phyloP scores from a whole-genome alignment of 2,113 vertebrate species.

The Odobenus rosmarus region DNA sequence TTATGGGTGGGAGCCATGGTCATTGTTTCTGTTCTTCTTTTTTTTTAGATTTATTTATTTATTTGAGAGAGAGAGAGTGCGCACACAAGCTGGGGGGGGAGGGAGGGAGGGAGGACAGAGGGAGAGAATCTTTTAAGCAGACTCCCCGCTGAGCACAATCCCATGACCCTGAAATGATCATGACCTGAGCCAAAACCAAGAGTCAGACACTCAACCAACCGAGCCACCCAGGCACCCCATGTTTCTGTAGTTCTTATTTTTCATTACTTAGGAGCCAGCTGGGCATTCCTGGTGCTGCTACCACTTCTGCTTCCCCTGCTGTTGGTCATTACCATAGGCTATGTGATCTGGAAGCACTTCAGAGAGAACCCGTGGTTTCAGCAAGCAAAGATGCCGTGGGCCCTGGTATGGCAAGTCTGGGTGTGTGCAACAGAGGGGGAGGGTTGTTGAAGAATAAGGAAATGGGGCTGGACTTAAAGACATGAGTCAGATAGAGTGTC shows the following conservation, averaged over 20 bases:
- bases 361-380: constrained; percentile 30
- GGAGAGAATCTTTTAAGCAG: background rate
- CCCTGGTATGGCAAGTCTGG: constrained; percentile 57
- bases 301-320: background rate
- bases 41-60: background rate
- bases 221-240: background rate
- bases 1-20: rapidly evolving
- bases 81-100: background rate
- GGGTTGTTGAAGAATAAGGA: background rate
- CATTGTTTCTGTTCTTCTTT: background rate
- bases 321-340: background rate
- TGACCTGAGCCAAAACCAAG: background rate
- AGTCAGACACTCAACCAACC: background rate
- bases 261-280: constrained; percentile 28
- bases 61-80: background rate
- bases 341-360: constrained; percentile 54
- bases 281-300: background rate
- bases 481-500: background rate
- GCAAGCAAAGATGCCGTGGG: background rate
- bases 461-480: background rate
- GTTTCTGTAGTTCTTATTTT: background rate
- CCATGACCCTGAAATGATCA: background rate
- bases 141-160: background rate
- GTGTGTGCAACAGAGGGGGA: rapidly evolving
- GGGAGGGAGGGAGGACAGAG: background rate